Conservation (phyloP, 2,797 vertebrate genomes). For the Melopsittacus undulatus region DNA sequence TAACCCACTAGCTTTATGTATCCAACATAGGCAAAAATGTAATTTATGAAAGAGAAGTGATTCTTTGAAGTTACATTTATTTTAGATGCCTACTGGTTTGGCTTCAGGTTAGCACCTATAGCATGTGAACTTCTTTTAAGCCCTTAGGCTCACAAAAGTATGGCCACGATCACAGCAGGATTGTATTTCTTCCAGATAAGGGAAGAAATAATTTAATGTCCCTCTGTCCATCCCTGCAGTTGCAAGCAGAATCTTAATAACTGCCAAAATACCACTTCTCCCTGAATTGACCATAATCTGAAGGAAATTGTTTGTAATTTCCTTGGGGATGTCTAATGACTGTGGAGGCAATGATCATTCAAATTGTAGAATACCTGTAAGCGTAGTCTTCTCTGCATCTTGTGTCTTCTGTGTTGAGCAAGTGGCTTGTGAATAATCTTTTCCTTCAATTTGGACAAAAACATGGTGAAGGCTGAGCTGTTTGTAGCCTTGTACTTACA, state of each 20-base stretch:
- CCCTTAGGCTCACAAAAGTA: neutral
- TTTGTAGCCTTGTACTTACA: neutral
- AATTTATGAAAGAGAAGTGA: neutral
- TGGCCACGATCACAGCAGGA: neutral
- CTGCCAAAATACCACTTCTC: neutral
- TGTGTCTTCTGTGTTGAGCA: neutral
- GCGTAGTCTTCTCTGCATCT: neutral
- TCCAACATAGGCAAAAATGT: neutral
- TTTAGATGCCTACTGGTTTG: neutral
- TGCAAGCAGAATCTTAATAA: neutral
- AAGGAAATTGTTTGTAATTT: neutral
- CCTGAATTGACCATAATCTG: neutral
- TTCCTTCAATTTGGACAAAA: neutral
- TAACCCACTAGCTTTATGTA: neutral
- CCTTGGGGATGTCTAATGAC: neutral
- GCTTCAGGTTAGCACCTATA: neutral
- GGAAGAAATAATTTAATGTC: neutral
- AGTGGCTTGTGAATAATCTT: neutral
- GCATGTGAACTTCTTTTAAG: neutral
- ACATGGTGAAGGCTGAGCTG: neutral
- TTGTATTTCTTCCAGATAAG: neutral
- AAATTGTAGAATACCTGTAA: neutral
- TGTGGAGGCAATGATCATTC: neutral
- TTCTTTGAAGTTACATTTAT: neutral
- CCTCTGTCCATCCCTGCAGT: neutral